Base-by-base conservation (phyloP, 2,888 invertebrate species). In the Andrena haemorrhoa region DNA sequence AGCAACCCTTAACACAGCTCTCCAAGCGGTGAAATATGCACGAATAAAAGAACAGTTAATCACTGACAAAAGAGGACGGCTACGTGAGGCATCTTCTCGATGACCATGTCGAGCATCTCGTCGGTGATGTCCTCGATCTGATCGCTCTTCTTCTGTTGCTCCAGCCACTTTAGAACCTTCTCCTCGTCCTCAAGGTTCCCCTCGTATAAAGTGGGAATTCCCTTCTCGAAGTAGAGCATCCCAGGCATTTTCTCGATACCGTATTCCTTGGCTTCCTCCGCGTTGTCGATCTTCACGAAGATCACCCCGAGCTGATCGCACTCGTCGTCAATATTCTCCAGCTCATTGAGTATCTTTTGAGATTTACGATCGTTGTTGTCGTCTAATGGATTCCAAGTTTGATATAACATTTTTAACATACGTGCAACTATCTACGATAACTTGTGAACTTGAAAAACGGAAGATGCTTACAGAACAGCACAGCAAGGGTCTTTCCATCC, bases 101-200 rank as follows among this genome's bases (percentile, higher is more conserved):
- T 97, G 87, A 98, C 96, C 92, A 98, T 95, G 93, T 98, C 98
- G 85, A 98, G 95, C 98, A 98, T 98, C 95, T 98, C 98, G 93
- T 98, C 98, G 23, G 98, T 98, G 75, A 98, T 97, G 92, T 98
- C 98, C 94, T 98, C 98, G 89, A 98, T 98, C 95, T 98, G 98
- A 93, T 98, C 98, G 89, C 96, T 97, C 89, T 97, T 97, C 60
- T 96, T 95, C 93, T 98, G 98, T 90, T 97, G 96, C 89, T 96
- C 97, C 33, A 98, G 95, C 98, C 98, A 98, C 89, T 96, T 96
- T 0, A 98, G 94, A 23, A 98, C 97, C 93, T 97, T 97, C 85
- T 98, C 98, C 94, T 98, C 98, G 89, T 98, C 98, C 94, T 97
- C 97, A 88, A 98, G 95, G 93, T 98, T 97, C 4, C 95, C 95